phyloP scores from a whole-genome alignment of 2,113 vertebrate species.

The Brachirus orientalis region DNA sequence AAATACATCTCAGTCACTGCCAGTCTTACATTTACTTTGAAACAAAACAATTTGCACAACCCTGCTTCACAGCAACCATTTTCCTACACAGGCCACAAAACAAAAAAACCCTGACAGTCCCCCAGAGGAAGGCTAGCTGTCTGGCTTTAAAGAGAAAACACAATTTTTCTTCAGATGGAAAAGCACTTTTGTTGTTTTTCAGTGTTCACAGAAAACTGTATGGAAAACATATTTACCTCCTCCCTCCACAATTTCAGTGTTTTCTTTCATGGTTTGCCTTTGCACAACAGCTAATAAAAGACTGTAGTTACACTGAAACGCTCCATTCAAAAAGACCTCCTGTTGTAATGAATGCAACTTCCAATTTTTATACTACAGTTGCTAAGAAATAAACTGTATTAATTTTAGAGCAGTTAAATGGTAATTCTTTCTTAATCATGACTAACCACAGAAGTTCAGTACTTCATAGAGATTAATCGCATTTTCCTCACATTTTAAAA shows the following conservation, averaged over 20 bases:
- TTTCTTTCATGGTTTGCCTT: conserved; percentile 12
- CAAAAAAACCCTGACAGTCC: conserved; percentile 45
- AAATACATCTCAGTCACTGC: conserved; percentile 23
- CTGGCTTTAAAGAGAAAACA: conserved; percentile 45
- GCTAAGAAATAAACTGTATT: no score
- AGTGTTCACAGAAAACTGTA: conserved; percentile 38
- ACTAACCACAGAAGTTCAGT: no score
- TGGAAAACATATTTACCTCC: conserved; percentile 54
- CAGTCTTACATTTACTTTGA: conserved; percentile 22
- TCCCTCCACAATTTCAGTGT: conserved; percentile 24
- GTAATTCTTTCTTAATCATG: no score
- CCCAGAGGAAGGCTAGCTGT: conserved; percentile 44
- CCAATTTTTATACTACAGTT: no score
- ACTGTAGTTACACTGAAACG: no score
- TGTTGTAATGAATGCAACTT: no score
- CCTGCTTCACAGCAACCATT: conserved; percentile 43
- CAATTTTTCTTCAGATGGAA: conserved; percentile 38
- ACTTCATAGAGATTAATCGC: no score
- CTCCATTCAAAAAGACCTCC: no score
- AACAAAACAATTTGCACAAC: conserved; percentile 55
- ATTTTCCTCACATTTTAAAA: no score
- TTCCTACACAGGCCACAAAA: conserved; percentile 55
- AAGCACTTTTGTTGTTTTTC: conserved; percentile 52
- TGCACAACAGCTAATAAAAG: background rate
- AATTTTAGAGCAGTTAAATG: no score